Evolutionary conservation across 2,113 vertebrate genomes (phyloP), one percentile per base, ranked within the genome.

Genomic region (Ophiodon elongatus): DNA sequence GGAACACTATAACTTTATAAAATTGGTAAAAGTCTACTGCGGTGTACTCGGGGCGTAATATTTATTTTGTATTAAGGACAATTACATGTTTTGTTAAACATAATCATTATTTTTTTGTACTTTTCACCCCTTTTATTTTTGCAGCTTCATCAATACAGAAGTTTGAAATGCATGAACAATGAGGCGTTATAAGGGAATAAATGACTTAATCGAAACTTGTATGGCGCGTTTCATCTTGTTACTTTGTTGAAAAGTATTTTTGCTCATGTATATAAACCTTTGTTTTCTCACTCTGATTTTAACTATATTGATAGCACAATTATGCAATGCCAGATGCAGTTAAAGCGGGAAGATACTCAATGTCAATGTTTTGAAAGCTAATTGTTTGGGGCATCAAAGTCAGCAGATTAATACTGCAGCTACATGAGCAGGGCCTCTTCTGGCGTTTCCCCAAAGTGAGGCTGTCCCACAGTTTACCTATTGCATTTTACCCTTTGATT

Each of bases 121-220:
- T 4, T 57, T 73, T 54, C 52, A 43, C 23, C 52, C 25, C 11
- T 64, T 54, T 56, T 45, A 33, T 45, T 59, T 67, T 37, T 47
- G 29, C 6, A 45, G 60, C 27, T 56, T 64, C 65, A 67, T 68
- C 54, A 41, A 41, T 56, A 2, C 39, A 27, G 39, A 39, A 50
- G 37, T 45, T 21, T 81, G 29, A 82, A 69, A 52, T 43, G 35
- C 62, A 45, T 59, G 27, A 71, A 43, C 23, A 31, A 59, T 35
- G 27, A 33, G 47, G 35, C 21, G 13, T 23, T 9, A 47, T 31
- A 21, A 64, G 43, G 23, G 45, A 33, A 37, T 63, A 6, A 23
- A 60, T 69, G 1, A 57, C 41, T 43, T 33, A 56, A n/a, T 45
- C 33, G 65, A 19, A 63, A 21, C 50, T 67, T 23, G 2, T 43